phyloP scores from a whole-genome alignment of 2,797 vertebrate genomes.

The Coranthus polyacanthus region DNA sequence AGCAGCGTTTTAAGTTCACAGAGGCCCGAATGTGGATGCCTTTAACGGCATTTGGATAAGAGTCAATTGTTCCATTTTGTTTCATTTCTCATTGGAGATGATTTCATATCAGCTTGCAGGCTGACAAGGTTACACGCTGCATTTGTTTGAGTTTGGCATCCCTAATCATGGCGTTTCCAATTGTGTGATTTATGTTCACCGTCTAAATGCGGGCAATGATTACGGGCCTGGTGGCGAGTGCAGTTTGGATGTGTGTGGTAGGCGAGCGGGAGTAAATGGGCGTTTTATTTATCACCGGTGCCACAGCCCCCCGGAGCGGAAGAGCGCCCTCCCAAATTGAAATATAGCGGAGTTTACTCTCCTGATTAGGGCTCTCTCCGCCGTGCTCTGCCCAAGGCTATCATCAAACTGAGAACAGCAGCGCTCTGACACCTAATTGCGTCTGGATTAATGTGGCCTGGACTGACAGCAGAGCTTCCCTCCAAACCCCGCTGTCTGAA shows the following conservation, averaged over 20 bases:
- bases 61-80: conserved; percentile 70
- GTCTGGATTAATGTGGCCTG: conserved; percentile 94
- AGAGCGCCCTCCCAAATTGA: conserved; percentile 98
- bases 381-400: conserved; percentile 90
- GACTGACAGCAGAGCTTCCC: conserved; percentile 84
- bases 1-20: background rate
- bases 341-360: conserved; percentile 99
- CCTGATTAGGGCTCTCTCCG: conserved; percentile 93
- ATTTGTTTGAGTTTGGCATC: conserved; percentile 85
- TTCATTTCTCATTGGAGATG: conserved; percentile 70
- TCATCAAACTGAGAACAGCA: conserved; percentile 89
- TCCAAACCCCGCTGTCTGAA: conserved; percentile 29
- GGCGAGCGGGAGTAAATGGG: conserved; percentile 93
- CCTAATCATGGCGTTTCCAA: conserved; percentile 93
- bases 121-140: conserved; percentile 88
- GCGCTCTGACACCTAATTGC: conserved; percentile 94
- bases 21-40: conserved; percentile 3
- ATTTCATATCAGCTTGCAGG: conserved; percentile 50
- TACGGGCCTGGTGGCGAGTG: conserved; percentile 90
- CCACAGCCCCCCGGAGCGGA: conserved; percentile 95
- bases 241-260: conserved; percentile 83
- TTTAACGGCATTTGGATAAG: conserved; percentile 43
- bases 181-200: conserved; percentile 93
- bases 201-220: conserved; percentile 92
- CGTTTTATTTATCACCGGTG: conserved; percentile 98